Evolutionary conservation across 1,140 invertebrate species (phyloP).

Genomic region (Drosophila trapezifrons): DNA sequence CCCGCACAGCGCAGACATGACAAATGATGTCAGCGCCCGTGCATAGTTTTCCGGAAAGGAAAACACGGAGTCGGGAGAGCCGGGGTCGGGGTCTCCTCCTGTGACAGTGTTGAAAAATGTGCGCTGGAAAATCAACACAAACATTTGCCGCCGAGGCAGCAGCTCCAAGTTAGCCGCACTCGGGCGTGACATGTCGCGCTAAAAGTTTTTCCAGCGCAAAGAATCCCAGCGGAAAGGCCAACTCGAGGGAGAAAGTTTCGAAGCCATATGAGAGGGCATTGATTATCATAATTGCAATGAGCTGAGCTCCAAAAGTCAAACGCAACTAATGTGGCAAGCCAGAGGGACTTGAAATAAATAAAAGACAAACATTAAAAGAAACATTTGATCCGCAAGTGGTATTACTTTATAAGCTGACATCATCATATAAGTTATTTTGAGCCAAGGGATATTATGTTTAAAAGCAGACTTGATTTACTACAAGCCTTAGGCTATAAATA

Average conservation of each 20-base stretch:
- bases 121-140: conserved; percentile 56
- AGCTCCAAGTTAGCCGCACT: conserved; percentile 43
- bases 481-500: not conserved
- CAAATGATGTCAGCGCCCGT: conserved; percentile 71
- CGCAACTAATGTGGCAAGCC: conserved; percentile 17
- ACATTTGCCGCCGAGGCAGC: conserved; percentile 42
- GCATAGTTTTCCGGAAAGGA: conserved; percentile 57
- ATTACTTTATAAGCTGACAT: conserved; percentile 11
- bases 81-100: not conserved
- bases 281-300: conserved; percentile 67
- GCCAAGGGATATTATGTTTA: too few species aligned
- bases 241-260: conserved; percentile 27
- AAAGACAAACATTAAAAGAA: conserved; percentile 14
- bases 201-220: conserved; percentile 52
- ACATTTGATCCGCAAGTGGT: conserved; percentile 1
- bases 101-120: conserved; percentile 63
- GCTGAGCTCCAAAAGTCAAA: conserved; percentile 39
- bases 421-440: not conserved
- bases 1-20: conserved; percentile 57
- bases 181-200: conserved; percentile 49
- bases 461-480: not conserved
- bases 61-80: conserved; percentile 20
- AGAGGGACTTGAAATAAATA: not conserved
- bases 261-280: conserved; percentile 50
- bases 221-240: conserved; percentile 41